phyloP scores from a whole-genome alignment of 2,113 vertebrate species.

The Dermatemys mawii region DNA sequence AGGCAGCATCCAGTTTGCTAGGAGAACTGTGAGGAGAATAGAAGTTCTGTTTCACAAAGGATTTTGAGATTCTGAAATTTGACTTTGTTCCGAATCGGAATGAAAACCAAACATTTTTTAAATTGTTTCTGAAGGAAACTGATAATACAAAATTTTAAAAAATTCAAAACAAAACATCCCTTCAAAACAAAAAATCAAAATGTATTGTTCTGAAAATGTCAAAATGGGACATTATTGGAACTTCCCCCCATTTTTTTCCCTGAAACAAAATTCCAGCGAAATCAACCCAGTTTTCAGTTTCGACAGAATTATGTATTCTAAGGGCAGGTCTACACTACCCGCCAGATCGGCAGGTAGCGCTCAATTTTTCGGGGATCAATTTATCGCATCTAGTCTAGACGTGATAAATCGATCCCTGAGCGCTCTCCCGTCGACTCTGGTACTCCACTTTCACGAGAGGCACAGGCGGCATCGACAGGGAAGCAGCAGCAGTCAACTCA shows the following conservation, averaged over 20 bases:
- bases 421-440: too few species aligned
- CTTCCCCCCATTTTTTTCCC: neutral
- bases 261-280: neutral
- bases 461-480: too few species aligned
- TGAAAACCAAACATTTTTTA: neutral
- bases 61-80: neutral
- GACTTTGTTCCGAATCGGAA: neutral
- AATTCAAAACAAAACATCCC: neutral
- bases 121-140: neutral
- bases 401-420: too few species aligned
- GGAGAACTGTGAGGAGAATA: neutral
- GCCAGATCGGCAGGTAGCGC: too few species aligned
- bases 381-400: too few species aligned
- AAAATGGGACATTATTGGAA: neutral
- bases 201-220: neutral
- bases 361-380: too few species aligned
- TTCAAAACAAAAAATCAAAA: neutral
- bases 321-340: too few species aligned
- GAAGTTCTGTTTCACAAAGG: neutral
- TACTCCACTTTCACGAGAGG: too few species aligned
- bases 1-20: neutral
- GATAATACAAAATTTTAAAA: neutral
- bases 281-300: neutral
- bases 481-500: too few species aligned
- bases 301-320: neutral